Conservation (phyloP, 2,797 vertebrate genomes). For the Chelidonichthys spinosus region DNA sequence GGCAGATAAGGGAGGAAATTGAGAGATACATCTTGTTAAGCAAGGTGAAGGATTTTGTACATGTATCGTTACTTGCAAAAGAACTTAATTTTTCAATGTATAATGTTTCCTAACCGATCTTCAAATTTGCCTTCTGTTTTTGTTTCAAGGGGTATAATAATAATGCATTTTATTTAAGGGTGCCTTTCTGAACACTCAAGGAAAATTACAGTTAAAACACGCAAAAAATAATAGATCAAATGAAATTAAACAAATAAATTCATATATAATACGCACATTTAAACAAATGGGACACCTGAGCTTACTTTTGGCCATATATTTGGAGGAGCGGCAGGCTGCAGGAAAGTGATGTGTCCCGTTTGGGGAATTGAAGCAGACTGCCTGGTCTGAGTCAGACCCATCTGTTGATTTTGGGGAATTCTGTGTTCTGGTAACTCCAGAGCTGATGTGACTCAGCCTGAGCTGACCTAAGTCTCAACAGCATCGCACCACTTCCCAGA, state of each 20-base stretch:
- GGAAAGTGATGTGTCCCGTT: conserved; percentile 55
- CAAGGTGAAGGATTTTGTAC: background rate
- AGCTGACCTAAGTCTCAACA: conserved; percentile 45
- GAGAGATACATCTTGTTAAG: background rate
- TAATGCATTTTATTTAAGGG: no score
- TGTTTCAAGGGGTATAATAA: background rate
- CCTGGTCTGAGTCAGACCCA: conserved; percentile 69
- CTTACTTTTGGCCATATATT: conserved; percentile 9
- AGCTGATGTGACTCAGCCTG: conserved; percentile 70
- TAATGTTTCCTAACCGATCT: background rate
- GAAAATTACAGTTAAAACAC: no score
- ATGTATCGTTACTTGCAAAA: background rate
- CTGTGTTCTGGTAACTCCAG: conserved; percentile 63
- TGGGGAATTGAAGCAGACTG: conserved; percentile 56
- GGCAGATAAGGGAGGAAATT: background rate
- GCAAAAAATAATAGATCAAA: no score
- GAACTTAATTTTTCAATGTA: background rate
- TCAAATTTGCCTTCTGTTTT: background rate
- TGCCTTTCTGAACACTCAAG: no score
- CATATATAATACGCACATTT: background rate
- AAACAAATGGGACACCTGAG: background rate
- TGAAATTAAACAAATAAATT: no score
- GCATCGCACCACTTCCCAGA: conserved; percentile 66
- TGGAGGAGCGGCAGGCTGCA: conserved; percentile 24
- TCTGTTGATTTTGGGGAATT: conserved; percentile 65